Percentiles rank a stretch among this genome's conserved stretches.
Conservation (phyloP, 2,113 vertebrate genomes). For the Paradoxurus hermaphroditus region DNA sequence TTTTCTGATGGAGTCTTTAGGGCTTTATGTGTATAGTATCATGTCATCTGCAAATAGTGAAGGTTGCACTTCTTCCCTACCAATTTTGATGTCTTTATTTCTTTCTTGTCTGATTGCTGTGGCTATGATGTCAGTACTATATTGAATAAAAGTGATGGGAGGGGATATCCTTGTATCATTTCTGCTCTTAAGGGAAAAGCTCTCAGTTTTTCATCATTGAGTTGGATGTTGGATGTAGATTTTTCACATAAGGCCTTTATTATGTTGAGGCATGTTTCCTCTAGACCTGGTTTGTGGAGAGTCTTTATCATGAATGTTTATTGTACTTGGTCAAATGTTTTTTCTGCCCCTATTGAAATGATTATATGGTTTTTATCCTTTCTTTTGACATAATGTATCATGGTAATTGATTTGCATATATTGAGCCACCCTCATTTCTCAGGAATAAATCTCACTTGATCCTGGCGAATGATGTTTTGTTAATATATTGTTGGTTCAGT, state of each 20-base stretch:
- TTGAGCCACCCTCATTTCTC: not conserved
- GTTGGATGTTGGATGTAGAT: not conserved
- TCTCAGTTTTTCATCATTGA: not conserved
- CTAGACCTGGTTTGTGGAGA: not conserved
- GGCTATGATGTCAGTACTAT: not conserved
- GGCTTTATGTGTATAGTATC: not conserved
- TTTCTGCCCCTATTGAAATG: not conserved
- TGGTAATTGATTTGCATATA: not conserved
- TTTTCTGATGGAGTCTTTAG: not conserved
- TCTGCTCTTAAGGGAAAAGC: not conserved
- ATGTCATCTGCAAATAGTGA: not conserved
- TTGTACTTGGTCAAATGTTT: not conserved
- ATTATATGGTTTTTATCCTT: not conserved
- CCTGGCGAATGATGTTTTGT: not conserved
- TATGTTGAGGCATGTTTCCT: not conserved
- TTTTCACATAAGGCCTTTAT: not conserved
- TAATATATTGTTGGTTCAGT: not conserved
- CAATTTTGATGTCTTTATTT: not conserved
- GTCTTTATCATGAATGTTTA: not conserved
- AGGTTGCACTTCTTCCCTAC: not conserved
- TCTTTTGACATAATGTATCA: not conserved
- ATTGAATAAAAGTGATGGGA: not conserved
- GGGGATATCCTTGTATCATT: not conserved
- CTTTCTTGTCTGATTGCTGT: not conserved
- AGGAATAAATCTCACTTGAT: not conserved